These are phyloP conservation scores for Acanthurus leucopareius DNA, from an alignment of 2,797 vertebrate genomes.

Conservation along the genomic window DNA sequence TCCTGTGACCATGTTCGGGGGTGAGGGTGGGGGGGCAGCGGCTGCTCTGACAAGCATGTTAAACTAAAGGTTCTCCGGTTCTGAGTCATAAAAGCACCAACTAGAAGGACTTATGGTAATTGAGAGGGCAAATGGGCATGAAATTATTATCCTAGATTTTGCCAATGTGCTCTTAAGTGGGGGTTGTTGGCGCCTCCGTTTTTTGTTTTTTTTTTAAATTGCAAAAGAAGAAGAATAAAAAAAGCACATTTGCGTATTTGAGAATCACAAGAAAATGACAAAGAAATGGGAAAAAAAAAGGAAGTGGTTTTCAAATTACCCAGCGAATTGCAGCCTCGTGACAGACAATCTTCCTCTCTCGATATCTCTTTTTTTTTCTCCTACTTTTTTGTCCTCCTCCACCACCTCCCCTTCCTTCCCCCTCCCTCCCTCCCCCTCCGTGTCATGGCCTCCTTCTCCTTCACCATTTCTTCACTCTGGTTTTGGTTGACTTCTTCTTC, in stretches of 20 bases:
- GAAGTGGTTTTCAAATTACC: background rate
- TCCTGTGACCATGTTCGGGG: slow-evolving; percentile 22
- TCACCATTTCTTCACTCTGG: slow-evolving; percentile 85
- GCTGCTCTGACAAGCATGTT: slow-evolving; percentile 30
- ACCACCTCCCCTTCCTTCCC: slow-evolving; percentile 53
- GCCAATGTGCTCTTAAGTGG: background rate
- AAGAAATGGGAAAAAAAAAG: background rate
- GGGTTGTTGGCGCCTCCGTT: background rate
- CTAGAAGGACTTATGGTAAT: slow-evolving; percentile 24
- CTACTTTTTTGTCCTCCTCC: slow-evolving; percentile 84
- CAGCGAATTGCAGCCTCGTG: slow-evolving; percentile 1
- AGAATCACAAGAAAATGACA: slow-evolving; percentile 1
- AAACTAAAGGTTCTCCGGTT: slow-evolving; percentile 27
- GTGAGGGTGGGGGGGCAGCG: background rate
- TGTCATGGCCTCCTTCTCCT: slow-evolving; percentile 89
- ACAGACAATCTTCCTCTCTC: slow-evolving; percentile 48
- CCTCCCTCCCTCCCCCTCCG: slow-evolving; percentile 36
- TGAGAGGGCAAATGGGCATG: slow-evolving; percentile 20
- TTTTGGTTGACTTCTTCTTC: slow-evolving; percentile 81
- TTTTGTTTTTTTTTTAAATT: background rate
- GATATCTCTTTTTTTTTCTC: slow-evolving; percentile 60
- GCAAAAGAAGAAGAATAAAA: background rate
- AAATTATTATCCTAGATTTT: background rate
- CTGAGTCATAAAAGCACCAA: slow-evolving; percentile 20
- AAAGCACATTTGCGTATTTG: background rate